These are phyloP conservation scores for Buphagus erythrorhynchus DNA, from an alignment of 2,797 vertebrate genomes.

Conservation along the genomic window DNA sequence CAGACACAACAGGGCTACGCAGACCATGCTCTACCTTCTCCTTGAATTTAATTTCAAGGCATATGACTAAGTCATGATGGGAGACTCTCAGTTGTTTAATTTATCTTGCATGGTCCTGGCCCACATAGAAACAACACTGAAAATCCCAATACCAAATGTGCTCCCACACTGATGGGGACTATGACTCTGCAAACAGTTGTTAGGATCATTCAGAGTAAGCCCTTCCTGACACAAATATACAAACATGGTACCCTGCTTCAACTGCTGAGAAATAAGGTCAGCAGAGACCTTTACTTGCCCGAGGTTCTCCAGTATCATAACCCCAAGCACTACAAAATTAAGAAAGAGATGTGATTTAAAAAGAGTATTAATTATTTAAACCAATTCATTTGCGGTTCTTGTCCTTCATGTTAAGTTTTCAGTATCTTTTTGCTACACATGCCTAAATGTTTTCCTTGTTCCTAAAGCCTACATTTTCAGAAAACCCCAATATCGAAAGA, in stretches of 20 bases:
- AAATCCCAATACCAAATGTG: neutral
- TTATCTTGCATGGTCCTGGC: neutral
- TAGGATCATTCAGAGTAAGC: neutral
- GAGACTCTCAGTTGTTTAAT: neutral
- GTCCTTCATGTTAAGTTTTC: neutral
- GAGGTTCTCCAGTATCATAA: neutral
- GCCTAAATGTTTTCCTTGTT: neutral
- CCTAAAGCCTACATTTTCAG: neutral
- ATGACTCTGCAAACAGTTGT: neutral
- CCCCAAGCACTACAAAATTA: neutral
- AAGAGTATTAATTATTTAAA: neutral
- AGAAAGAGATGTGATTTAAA: neutral
- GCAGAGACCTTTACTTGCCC: neutral
- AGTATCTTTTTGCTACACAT: neutral
- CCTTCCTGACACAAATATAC: neutral
- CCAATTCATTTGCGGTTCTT: neutral
- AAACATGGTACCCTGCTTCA: neutral
- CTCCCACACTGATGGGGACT: neutral
- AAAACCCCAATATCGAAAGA: neutral
- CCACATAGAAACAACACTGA: neutral
- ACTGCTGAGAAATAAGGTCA: neutral
- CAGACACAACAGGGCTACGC: neutral
- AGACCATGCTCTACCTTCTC: neutral
- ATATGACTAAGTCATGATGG: neutral
- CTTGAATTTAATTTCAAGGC: neutral